A percentile compares a stretch with the other conserved stretches of the same genome.
phyloP scores from a whole-genome alignment of 2,113 vertebrate species.

The Cepphus grylle region DNA sequence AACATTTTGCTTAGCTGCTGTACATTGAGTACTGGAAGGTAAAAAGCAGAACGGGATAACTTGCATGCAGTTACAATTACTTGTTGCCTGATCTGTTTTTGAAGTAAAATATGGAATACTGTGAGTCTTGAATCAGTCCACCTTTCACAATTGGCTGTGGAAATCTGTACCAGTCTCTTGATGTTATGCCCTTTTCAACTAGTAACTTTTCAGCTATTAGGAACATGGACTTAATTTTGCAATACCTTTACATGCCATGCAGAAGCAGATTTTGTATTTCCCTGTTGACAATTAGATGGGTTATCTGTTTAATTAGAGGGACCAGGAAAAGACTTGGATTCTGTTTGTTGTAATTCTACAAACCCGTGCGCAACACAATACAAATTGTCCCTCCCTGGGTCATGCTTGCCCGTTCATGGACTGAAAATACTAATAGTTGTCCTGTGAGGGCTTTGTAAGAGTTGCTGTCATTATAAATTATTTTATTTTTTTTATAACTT shows the following conservation, averaged over 20 bases:
- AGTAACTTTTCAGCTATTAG: neutral
- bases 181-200: neutral
- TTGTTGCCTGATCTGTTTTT: neutral
- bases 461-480: neutral
- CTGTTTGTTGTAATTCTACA: neutral
- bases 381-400: neutral
- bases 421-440: neutral
- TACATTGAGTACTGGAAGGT: neutral
- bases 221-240: neutral
- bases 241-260: neutral
- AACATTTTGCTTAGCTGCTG: neutral
- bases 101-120: neutral
- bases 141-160: neutral
- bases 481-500: neutral
- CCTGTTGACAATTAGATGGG: fast-evolving
- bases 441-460: neutral
- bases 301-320: neutral
- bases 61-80: neutral
- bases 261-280: neutral
- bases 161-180: neutral
- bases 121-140: neutral
- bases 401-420: neutral
- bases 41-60: neutral
- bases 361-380: fast-evolving
- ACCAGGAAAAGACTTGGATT: neutral